Conservation (phyloP, 2,113 vertebrate genomes). For the Eudyptes chrysolophus region DNA sequence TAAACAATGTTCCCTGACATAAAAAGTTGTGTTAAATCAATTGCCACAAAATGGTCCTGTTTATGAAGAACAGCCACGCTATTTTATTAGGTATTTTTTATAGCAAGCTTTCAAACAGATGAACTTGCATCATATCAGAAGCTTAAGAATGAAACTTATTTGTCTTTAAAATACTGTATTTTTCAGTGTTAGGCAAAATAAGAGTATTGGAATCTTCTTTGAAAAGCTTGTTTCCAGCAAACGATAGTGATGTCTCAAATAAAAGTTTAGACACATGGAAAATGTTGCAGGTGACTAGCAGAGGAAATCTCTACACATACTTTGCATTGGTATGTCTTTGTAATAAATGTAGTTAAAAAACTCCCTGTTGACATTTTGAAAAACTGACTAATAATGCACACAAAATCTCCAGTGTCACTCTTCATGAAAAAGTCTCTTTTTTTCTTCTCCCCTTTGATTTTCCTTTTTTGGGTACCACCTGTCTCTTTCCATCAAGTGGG, state of each 20-base stretch:
- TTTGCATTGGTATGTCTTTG: background rate
- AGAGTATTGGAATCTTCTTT: background rate
- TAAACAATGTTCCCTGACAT: slow-evolving; percentile 26
- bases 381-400: background rate
- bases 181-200: background rate
- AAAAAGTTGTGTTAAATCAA: slow-evolving; percentile 52
- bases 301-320: background rate
- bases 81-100: slow-evolving; percentile 50
- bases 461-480: background rate
- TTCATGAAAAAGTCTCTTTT: background rate
- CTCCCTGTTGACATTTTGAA: background rate
- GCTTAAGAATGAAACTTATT: background rate
- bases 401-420: background rate
- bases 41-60: slow-evolving; percentile 26
- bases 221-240: background rate
- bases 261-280: background rate
- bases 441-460: background rate
- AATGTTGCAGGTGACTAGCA: background rate
- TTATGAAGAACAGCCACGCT: background rate
- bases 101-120: slow-evolving; percentile 8
- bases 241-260: background rate
- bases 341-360: background rate
- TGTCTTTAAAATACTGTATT: background rate
- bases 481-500: background rate
- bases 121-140: background rate